A percentile compares a stretch with the other conserved stretches of the same genome.
Conservation (phyloP, 2,113 vertebrate genomes). For the Podiceps cristatus region DNA sequence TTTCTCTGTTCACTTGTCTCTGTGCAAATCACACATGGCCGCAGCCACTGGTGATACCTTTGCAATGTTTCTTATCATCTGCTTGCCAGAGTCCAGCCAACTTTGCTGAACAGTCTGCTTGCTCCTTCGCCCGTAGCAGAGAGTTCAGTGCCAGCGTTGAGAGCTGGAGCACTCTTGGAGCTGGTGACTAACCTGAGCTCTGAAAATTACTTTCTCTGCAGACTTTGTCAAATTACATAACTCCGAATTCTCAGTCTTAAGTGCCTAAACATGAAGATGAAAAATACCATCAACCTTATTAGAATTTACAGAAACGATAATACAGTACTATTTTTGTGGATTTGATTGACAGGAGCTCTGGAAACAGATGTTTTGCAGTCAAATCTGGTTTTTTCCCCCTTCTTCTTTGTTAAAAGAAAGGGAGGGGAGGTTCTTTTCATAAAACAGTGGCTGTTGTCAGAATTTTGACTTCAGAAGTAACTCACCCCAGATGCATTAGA, state of each 20-base stretch:
- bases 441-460: neutral
- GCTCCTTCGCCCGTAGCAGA: neutral
- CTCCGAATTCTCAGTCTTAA: neutral
- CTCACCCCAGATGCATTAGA: neutral
- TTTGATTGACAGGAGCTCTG: neutral
- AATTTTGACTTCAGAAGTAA: neutral
- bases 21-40: neutral
- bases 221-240: neutral
- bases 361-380: neutral
- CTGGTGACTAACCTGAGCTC: neutral
- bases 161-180: neutral
- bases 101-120: neutral
- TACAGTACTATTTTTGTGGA: neutral
- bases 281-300: conserved; percentile 1
- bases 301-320: neutral
- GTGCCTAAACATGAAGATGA: neutral
- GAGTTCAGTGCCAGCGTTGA: neutral
- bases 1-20: neutral
- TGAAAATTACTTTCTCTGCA: neutral
- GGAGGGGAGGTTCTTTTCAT: neutral
- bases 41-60: neutral
- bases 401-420: neutral
- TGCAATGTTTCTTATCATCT: neutral
- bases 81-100: neutral
- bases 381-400: neutral